phyloP scores from a whole-genome alignment of 1,140 invertebrate genomes.

The Conus betulinus region DNA sequence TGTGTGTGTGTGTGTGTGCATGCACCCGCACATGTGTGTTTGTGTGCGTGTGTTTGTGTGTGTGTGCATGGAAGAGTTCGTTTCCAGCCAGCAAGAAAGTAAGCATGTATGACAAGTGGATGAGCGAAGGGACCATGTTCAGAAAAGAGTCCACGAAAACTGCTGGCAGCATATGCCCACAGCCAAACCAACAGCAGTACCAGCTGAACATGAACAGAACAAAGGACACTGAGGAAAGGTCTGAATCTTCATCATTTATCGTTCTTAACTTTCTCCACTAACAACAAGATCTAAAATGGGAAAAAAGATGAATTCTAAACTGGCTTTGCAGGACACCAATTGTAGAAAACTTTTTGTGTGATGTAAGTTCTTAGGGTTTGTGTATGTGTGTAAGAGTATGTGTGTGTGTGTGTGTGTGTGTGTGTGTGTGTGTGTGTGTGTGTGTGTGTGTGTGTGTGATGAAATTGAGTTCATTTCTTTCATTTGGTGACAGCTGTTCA shows the following conservation, averaged over 20 bases:
- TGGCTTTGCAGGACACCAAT: too few species aligned
- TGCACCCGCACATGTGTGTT: neutral
- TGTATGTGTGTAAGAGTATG: too few species aligned
- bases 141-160: slow-evolving; percentile 11
- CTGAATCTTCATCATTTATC: neutral
- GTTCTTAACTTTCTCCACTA: neutral
- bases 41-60: neutral
- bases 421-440: too few species aligned
- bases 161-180: neutral
- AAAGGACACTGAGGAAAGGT: slow-evolving; percentile 28
- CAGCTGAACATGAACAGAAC: neutral
- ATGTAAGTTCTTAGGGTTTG: neutral
- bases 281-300: too few species aligned
- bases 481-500: too few species aligned
- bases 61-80: neutral
- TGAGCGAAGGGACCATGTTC: slow-evolving; percentile 23
- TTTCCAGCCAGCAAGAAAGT: neutral
- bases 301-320: too few species aligned
- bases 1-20: neutral
- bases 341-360: too few species aligned
- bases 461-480: too few species aligned
- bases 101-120: slow-evolving; percentile 37
- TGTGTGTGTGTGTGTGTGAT: too few species aligned
- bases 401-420: too few species aligned
- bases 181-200: neutral